Conservation (phyloP, 2,888 invertebrate species). For the Archips crataeganus region DNA sequence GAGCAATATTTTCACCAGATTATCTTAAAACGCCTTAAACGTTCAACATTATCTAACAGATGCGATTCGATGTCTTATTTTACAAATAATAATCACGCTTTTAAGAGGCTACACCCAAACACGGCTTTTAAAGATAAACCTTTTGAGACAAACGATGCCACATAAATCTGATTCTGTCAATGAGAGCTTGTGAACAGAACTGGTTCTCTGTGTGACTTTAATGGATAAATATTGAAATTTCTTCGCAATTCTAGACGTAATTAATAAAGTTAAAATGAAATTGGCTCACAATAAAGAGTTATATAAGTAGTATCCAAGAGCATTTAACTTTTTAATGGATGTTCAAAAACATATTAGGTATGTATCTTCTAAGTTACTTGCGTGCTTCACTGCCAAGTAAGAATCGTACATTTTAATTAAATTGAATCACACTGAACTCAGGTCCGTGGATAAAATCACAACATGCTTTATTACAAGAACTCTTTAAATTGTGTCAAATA, state of each 20-base stretch:
- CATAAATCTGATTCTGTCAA: conserved; percentile 39
- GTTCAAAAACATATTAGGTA: not conserved
- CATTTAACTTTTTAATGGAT: not conserved
- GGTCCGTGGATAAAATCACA: too few relatives aligned
- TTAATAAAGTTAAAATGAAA: not conserved
- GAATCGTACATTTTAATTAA: not conserved
- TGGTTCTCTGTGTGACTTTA: conserved; percentile 1
- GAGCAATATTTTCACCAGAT: conserved; percentile 77
- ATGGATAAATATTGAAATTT: not conserved
- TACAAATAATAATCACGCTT: conserved; percentile 75
- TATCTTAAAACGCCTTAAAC: conserved; percentile 76
- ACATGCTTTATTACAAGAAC: too few relatives aligned
- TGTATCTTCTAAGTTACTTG: too few relatives aligned
- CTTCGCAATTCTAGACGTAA: not conserved
- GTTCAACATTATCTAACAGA: conserved; percentile 69
- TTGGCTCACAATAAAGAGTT: not conserved
- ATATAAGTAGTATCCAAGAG: too few relatives aligned
- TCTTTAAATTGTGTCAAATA: not conserved
- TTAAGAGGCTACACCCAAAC: conserved; percentile 57
- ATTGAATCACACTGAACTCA: too few relatives aligned
- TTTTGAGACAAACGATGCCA: conserved; percentile 42
- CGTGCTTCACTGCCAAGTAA: too few relatives aligned
- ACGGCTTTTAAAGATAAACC: conserved; percentile 57
- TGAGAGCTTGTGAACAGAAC: not conserved
- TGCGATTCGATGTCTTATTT: conserved; percentile 75